Conservation (phyloP, 30 jellyfish, hydroid and myxozoan species). For the Chironex yamaguchii region DNA sequence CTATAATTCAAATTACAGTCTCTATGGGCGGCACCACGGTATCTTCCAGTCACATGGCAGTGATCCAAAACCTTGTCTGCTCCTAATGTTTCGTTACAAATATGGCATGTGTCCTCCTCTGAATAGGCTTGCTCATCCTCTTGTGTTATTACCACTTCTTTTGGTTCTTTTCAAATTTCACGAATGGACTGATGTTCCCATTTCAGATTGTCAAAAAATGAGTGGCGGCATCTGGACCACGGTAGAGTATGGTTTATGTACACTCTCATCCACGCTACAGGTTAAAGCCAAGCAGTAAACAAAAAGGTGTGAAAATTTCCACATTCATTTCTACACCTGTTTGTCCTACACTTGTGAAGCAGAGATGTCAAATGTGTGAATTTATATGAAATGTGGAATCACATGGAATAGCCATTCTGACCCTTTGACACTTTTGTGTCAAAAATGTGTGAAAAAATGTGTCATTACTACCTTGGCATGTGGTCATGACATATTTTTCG, state of each 20-base stretch:
- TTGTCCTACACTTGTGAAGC: conserved; percentile 10
- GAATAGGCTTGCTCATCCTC: conserved; percentile 10
- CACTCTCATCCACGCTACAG: too few relatives aligned
- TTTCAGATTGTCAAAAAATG: conserved; percentile 26
- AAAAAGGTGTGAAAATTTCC: conserved; percentile 10
- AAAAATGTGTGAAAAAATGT: too few relatives aligned
- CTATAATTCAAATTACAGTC: neutral
- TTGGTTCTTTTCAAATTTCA: neutral
- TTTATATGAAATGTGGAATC: neutral
- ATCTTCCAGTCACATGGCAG: conserved; percentile 51
- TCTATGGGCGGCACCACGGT: neutral
- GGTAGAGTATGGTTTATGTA: conserved; percentile 29
- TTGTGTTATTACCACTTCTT: conserved; percentile 22
- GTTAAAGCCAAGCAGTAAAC: too few relatives aligned
- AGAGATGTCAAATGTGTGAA: conserved; percentile 5
- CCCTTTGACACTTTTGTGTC: too few relatives aligned
- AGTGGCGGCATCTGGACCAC: conserved; percentile 53
- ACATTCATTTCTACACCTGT: conserved; percentile 40
- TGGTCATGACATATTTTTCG: too few relatives aligned
- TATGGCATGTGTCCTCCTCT: conserved; percentile 2
- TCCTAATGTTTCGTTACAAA: conserved; percentile 32
- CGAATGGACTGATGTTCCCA: conserved; percentile 17
- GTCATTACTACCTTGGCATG: too few relatives aligned
- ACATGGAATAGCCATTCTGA: conserved; percentile 33
- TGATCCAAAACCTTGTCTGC: conserved; percentile 48